Conservation (phyloP, 2,113 vertebrate genomes). For the Sebastes schlegelii region DNA sequence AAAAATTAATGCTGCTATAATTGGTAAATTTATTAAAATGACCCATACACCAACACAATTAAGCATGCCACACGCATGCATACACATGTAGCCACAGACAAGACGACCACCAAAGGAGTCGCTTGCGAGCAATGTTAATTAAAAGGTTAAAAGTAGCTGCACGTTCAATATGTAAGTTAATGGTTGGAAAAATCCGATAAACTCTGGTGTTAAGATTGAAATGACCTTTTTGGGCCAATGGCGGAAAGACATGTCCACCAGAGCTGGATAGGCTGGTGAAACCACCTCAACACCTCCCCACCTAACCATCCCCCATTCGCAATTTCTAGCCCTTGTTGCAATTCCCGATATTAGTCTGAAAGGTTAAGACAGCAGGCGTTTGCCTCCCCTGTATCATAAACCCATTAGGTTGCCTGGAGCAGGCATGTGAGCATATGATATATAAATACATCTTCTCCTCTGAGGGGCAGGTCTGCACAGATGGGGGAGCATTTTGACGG, state of each 20-base stretch:
- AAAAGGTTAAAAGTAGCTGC: constrained; percentile 74
- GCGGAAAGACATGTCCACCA: constrained; percentile 15
- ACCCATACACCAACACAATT: constrained; percentile 75
- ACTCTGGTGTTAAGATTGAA: constrained; percentile 66
- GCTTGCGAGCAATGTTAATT: constrained; percentile 74
- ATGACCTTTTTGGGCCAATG: constrained; percentile 63
- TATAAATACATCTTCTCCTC: constrained; percentile 79
- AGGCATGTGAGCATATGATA: constrained; percentile 69
- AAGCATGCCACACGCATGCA: constrained; percentile 55
- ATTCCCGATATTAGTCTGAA: constrained; percentile 51
- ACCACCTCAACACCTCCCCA: constrained; percentile 18
- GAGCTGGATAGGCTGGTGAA: constrained; percentile 31
- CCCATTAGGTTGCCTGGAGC: constrained; percentile 70
- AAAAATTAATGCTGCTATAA: constrained; percentile 77
- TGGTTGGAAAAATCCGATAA: constrained; percentile 62
- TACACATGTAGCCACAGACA: constrained; percentile 37
- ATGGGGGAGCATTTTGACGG: constrained; percentile 67
- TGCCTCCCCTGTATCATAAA: constrained; percentile 68
- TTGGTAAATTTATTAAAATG: constrained; percentile 84
- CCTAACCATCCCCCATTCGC: not conserved
- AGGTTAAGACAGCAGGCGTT: constrained; percentile 58
- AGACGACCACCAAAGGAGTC: constrained; percentile 45
- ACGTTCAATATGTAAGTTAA: constrained; percentile 71
- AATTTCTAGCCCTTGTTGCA: constrained; percentile 31
- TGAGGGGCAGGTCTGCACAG: constrained; percentile 73